phyloP scores from a whole-genome alignment of 1,140 invertebrate species.

The Hypothenemus hampei region DNA sequence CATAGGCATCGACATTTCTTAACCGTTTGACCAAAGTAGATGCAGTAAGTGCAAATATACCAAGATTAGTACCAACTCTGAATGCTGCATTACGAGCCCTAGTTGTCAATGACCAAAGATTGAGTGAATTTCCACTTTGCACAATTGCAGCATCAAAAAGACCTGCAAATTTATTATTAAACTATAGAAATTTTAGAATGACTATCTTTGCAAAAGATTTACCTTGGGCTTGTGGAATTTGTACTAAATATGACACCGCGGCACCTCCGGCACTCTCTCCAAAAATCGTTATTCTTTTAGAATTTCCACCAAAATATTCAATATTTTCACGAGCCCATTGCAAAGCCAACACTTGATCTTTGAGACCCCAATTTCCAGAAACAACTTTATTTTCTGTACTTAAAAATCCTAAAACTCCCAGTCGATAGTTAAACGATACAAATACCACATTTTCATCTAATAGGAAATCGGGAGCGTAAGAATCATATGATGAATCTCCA shows the following conservation, averaged over 20 bases:
- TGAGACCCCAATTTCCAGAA: conserved; percentile 49
- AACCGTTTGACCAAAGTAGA: conserved; percentile 3
- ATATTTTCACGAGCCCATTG: conserved; percentile 47
- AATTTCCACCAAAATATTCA: conserved; percentile 34
- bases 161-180: conserved; percentile 6
- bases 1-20: conserved; percentile 13
- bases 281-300: conserved; percentile 29
- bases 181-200: too few relatives aligned
- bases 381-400: conserved; percentile 25
- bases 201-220: too few relatives aligned
- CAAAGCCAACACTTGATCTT: conserved; percentile 47
- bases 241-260: conserved; percentile 25
- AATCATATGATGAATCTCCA: conserved; percentile 32
- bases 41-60: not conserved
- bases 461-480: conserved; percentile 42
- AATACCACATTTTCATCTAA: conserved; percentile 49
- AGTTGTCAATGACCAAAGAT: conserved; percentile 17
- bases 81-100: conserved; percentile 6
- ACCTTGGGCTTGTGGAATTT: conserved; percentile 22
- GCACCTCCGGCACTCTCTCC: conserved; percentile 29
- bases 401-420: conserved; percentile 41
- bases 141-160: conserved; percentile 23
- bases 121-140: conserved; percentile 20
- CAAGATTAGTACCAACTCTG: conserved; percentile 7
- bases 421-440: conserved; percentile 53